A percentile compares a stretch with the other conserved stretches of the same genome.
phyloP scores from a whole-genome alignment of 2,113 vertebrate genomes.

The Hypanus sabinus region DNA sequence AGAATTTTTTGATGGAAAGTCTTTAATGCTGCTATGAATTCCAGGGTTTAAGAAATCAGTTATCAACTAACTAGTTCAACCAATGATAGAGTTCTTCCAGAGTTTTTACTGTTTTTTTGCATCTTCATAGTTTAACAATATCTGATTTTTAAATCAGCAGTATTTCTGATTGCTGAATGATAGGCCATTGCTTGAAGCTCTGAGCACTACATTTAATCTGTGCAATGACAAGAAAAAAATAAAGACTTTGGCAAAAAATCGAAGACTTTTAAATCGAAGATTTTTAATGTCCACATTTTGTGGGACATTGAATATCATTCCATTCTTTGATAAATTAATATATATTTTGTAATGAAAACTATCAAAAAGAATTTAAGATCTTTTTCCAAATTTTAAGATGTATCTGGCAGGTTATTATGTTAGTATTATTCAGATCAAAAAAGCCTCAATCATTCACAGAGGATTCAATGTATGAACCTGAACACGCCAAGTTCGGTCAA shows the following conservation, averaged over 20 bases:
- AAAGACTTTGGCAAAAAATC: not conserved
- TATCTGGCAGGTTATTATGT: not conserved
- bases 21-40: not conserved
- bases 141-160: not conserved
- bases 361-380: no score
- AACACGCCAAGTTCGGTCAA: not conserved
- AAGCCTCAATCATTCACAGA: not conserved
- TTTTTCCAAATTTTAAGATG: not conserved
- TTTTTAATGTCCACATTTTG: no score
- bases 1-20: not conserved
- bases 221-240: not conserved
- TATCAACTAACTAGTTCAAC: not conserved
- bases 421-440: not conserved
- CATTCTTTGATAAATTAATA: not conserved
- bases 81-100: not conserved
- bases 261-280: no score
- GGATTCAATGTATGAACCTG: not conserved
- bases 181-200: not conserved
- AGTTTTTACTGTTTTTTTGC: not conserved
- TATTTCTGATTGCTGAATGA: not conserved
- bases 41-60: not conserved
- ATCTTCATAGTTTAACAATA: not conserved
- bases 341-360: not conserved
- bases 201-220: not conserved
- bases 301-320: not conserved